These are phyloP conservation scores for Ginglymostoma cirratum DNA, from an alignment of 2,113 vertebrate species.

Conservation along the genomic window DNA sequence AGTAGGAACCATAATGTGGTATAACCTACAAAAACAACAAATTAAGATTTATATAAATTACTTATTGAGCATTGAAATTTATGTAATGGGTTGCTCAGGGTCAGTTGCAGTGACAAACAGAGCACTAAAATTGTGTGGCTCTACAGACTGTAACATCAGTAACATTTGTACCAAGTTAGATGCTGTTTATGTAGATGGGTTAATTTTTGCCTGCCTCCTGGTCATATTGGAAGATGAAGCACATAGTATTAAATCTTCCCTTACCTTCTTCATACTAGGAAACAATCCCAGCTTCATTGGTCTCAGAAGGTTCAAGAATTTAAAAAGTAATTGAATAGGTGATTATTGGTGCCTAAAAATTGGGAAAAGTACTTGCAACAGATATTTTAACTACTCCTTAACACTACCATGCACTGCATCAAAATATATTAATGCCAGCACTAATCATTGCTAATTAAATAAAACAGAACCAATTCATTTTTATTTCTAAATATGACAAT, in stretches of 20 bases:
- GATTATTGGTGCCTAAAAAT: neutral
- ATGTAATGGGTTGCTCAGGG: neutral
- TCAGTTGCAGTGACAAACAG: neutral
- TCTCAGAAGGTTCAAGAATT: neutral
- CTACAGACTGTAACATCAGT: neutral
- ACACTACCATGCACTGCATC: neutral
- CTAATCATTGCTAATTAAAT: neutral
- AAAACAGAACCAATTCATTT: neutral
- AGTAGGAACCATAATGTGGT: neutral
- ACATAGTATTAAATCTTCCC: neutral
- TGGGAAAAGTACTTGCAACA: neutral
- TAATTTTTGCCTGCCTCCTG: neutral
- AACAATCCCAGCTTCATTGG: neutral
- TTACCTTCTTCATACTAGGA: neutral
- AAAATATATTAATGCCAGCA: neutral
- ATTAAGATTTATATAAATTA: neutral
- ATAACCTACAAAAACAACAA: slow-evolving; percentile 8
- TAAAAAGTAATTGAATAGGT: neutral
- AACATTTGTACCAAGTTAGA: neutral
- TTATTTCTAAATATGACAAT: neutral
- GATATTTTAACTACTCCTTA: neutral
- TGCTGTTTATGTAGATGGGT: neutral
- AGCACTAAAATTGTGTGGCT: neutral
- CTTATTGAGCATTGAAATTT: neutral
- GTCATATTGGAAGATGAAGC: neutral